Evolutionary conservation across 2,113 vertebrate genomes (phyloP).

Genomic region (Phocoena sinus): DNA sequence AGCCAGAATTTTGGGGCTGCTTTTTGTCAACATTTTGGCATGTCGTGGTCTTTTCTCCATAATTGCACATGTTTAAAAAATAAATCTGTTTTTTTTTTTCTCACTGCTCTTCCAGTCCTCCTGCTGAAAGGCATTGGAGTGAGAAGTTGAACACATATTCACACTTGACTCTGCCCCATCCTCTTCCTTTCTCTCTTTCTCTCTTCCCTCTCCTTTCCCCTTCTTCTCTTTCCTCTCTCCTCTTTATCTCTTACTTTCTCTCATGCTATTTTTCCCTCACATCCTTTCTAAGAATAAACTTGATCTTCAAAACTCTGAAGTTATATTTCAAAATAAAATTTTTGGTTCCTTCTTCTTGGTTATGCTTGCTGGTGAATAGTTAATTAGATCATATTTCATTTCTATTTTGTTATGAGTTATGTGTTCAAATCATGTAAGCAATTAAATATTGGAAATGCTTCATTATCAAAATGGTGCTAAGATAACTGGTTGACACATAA

Average conservation of each 20-base stretch:
- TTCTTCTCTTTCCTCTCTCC: too few species aligned
- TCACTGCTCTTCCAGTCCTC: constrained; percentile 47
- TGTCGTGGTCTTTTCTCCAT: constrained; percentile 53
- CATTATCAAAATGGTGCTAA: not conserved
- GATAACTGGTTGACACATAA: not conserved
- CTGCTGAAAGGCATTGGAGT: constrained; percentile 40
- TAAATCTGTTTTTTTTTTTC: constrained; percentile 43
- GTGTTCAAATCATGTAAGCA: not conserved
- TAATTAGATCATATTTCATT: not conserved
- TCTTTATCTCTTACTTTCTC: not conserved
- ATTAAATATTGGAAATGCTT: not conserved
- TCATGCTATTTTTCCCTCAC: not conserved
- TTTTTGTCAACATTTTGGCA: constrained; percentile 67
- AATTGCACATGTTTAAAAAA: constrained; percentile 58
- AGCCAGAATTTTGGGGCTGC: constrained; percentile 55
- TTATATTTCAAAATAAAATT: not conserved
- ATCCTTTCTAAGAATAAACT: not conserved
- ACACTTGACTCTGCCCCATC: not conserved
- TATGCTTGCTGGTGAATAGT: not conserved
- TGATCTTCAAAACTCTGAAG: not conserved
- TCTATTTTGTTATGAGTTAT: not conserved
- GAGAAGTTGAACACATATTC: not conserved
- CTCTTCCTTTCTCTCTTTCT: not conserved
- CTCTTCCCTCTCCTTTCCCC: not conserved
- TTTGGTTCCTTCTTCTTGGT: not conserved